phyloP scores from a whole-genome alignment of 2,888 invertebrate species.

The Limenitis camilla region DNA sequence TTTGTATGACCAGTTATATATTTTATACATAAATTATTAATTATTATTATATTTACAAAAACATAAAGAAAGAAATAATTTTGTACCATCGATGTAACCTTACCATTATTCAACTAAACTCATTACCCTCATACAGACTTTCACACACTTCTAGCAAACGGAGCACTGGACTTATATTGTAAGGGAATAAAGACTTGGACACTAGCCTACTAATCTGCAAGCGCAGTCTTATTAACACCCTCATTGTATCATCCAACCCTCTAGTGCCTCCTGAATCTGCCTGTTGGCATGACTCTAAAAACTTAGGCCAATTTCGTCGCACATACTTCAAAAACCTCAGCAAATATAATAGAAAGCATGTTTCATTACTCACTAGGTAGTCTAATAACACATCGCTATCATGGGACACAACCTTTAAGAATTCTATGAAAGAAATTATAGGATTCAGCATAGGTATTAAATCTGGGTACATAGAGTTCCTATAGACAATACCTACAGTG shows the following conservation, averaged over 20 bases:
- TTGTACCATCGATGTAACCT: constrained; percentile 4
- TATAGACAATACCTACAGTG: constrained; percentile 87
- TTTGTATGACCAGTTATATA: no score
- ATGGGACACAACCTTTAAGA: constrained; percentile 86
- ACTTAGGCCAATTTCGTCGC: constrained; percentile 87
- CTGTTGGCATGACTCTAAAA: constrained; percentile 83
- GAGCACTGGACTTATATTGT: constrained; percentile 91
- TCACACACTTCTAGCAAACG: constrained; percentile 88
- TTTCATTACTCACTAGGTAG: constrained; percentile 91
- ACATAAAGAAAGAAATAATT: not conserved
- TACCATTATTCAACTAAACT: constrained; percentile 77
- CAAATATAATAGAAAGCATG: constrained; percentile 89
- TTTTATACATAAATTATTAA: no score
- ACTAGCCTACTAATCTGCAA: constrained; percentile 88
- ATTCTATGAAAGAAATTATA: constrained; percentile 89
- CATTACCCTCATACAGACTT: constrained; percentile 88
- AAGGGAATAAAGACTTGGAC: constrained; percentile 88
- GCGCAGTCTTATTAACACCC: constrained; percentile 84
- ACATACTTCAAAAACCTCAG: constrained; percentile 89
- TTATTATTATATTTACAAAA: no score
- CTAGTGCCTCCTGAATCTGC: constrained; percentile 71
- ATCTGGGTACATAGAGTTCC: constrained; percentile 86
- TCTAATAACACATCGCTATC: constrained; percentile 88
- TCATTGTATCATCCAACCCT: constrained; percentile 87
- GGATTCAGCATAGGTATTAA: constrained; percentile 89